Conservation (phyloP, 2,797 vertebrate species). For the Channallabes apus region DNA sequence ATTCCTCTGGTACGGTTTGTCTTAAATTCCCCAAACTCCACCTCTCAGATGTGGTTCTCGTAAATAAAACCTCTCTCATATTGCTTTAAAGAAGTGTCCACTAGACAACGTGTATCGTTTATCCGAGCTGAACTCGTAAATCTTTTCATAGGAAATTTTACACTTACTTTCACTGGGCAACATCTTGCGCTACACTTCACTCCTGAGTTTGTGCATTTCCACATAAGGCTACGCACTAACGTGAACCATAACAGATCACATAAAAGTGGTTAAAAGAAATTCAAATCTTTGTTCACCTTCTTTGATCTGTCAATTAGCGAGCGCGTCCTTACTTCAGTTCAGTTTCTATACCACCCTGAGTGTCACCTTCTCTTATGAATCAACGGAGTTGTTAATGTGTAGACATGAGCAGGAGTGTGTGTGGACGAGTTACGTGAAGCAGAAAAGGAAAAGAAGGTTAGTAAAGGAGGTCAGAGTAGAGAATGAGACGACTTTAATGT, state of each 20-base stretch:
- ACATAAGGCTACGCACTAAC: not conserved
- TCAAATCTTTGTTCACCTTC: not conserved
- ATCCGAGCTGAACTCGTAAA: not conserved
- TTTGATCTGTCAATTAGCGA: not conserved
- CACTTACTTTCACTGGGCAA: not conserved
- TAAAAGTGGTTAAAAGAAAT: not conserved
- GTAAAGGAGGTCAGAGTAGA: not conserved
- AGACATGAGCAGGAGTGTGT: not conserved
- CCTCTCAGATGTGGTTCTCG: conserved; percentile 36
- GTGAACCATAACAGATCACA: too few species aligned
- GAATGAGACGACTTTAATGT: not conserved
- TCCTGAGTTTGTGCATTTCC: not conserved
- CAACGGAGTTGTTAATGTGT: not conserved
- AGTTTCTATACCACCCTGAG: not conserved
- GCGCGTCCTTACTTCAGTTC: too few species aligned
- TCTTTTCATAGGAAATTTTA: not conserved
- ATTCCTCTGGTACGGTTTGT: conserved; percentile 35
- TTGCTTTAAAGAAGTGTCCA: conserved; percentile 43
- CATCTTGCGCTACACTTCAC: not conserved
- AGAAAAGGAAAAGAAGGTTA: not conserved
- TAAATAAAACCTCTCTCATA: conserved; percentile 25
- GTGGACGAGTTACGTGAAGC: not conserved
- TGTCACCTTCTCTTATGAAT: not conserved
- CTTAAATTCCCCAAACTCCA: conserved; percentile 45
- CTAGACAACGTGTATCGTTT: not conserved